phyloP scores from a whole-genome alignment of 1,140 invertebrate genomes.

The Ceratitis capitata region DNA sequence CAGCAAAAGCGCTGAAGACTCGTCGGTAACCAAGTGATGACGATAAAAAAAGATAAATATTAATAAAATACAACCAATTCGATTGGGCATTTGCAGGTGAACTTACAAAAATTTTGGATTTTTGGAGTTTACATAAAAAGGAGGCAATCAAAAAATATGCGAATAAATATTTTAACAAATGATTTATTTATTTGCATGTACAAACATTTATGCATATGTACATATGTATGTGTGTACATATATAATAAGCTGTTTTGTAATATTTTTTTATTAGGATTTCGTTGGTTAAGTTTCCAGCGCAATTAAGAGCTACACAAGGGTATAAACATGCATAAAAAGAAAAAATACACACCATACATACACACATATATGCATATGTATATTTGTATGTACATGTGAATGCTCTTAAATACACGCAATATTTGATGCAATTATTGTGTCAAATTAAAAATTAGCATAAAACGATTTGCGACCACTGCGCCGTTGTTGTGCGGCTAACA shows the following conservation, averaged over 20 bases:
- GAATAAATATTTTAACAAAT: not conserved
- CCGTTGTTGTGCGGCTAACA: not conserved
- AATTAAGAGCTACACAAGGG: not conserved
- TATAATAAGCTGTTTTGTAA: not conserved
- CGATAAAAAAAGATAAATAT: not conserved
- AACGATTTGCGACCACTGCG: constrained; percentile 10
- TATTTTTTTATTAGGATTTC: not conserved
- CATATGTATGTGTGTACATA: too few relatives aligned
- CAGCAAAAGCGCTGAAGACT: not conserved
- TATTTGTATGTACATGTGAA: not conserved
- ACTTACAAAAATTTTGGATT: not conserved
- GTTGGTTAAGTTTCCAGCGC: not conserved
- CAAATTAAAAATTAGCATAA: constrained; percentile 28
- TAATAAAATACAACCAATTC: not conserved
- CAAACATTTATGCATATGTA: too few relatives aligned
- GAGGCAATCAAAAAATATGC: not conserved
- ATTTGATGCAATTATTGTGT: constrained; percentile 26
- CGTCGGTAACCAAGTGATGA: not conserved
- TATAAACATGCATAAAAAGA: not conserved
- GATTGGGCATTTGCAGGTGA: not conserved
- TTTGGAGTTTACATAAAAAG: constrained; percentile 9
- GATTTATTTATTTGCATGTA: not conserved
- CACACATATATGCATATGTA: not conserved
- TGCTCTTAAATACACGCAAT: not conserved
- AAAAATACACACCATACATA: not conserved